Conservation (phyloP, 2,888 invertebrate species). For the Oligia strigilis region DNA sequence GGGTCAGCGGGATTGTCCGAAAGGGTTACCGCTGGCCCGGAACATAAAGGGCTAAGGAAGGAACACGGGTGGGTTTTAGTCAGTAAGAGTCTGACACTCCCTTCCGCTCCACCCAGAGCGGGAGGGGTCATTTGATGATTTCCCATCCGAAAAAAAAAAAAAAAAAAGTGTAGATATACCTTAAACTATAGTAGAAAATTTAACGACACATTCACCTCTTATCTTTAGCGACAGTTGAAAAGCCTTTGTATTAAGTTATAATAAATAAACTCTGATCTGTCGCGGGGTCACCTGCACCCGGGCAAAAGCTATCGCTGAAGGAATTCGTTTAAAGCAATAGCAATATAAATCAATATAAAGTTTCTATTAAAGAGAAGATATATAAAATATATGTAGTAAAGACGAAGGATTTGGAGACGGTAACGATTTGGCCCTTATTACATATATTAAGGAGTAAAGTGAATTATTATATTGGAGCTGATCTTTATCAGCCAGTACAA, state of each 20-base stretch:
- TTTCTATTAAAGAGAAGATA: neutral
- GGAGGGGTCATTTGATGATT: too few species aligned
- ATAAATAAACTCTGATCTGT: constrained; percentile 61
- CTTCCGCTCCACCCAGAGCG: too few species aligned
- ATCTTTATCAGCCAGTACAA: constrained; percentile 18
- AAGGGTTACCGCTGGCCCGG: too few species aligned
- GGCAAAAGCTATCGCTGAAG: constrained; percentile 44
- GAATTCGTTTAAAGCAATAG: constrained; percentile 46
- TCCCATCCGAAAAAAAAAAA: too few species aligned
- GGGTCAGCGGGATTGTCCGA: too few species aligned
- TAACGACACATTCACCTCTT: constrained; percentile 50
- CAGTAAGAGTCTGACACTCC: too few species aligned
- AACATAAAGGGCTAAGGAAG: too few species aligned
- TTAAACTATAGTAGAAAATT: constrained; percentile 28
- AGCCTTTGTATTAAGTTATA: constrained; percentile 61
- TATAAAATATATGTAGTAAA: neutral
- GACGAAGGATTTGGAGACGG: neutral
- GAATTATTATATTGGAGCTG: constrained; percentile 8
- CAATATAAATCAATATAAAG: constrained; percentile 41
- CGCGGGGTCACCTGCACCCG: constrained; percentile 47
- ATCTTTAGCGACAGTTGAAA: constrained; percentile 58
- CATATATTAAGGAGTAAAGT: neutral
- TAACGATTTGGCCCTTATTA: neutral
- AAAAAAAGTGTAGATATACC: too few species aligned
- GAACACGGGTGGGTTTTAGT: too few species aligned